Evolutionary conservation across 1,140 invertebrate species (phyloP).

Genomic region (Adoxophyes honmai): DNA sequence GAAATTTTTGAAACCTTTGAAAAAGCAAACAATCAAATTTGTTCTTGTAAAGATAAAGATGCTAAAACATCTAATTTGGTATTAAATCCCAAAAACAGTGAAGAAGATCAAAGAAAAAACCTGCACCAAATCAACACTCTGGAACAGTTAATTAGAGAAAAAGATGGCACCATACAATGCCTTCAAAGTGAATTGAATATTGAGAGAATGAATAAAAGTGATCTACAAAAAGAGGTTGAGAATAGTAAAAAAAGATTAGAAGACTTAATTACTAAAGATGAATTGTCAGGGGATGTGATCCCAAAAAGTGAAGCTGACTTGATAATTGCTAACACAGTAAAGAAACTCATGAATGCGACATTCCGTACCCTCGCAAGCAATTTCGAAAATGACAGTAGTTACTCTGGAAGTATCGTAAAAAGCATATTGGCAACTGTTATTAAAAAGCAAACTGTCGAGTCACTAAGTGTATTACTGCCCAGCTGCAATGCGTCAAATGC

Average conservation of each 20-base stretch:
- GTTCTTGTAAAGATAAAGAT: conserved; percentile 25
- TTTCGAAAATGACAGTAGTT: conserved; percentile 46
- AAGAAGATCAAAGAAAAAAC: conserved; percentile 42
- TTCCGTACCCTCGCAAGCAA: conserved; percentile 49
- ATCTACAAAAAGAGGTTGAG: conserved; percentile 21
- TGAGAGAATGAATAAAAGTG: conserved; percentile 17
- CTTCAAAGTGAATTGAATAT: conserved; percentile 21
- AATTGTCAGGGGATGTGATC: conserved; percentile 20
- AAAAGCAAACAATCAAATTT: conserved; percentile 33
- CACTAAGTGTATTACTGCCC: not conserved
- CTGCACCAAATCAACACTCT: not conserved
- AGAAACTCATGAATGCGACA: conserved; percentile 62
- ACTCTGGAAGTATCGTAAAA: conserved; percentile 47
- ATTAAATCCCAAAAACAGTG: conserved; percentile 64
- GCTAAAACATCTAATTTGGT: conserved; percentile 53
- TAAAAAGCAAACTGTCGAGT: conserved; percentile 53
- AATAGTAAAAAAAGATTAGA: conserved; percentile 37
- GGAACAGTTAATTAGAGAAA: conserved; percentile 28
- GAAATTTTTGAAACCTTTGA: conserved; percentile 26
- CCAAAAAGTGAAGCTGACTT: no score
- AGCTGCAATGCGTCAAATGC: no score
- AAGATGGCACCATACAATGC: conserved; percentile 30
- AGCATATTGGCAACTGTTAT: conserved; percentile 46
- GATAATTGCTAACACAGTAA: conserved; percentile 23
- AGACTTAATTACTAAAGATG: conserved; percentile 27